Base-by-base conservation (phyloP, 2,113 vertebrate species). In the Cygnus atratus region DNA sequence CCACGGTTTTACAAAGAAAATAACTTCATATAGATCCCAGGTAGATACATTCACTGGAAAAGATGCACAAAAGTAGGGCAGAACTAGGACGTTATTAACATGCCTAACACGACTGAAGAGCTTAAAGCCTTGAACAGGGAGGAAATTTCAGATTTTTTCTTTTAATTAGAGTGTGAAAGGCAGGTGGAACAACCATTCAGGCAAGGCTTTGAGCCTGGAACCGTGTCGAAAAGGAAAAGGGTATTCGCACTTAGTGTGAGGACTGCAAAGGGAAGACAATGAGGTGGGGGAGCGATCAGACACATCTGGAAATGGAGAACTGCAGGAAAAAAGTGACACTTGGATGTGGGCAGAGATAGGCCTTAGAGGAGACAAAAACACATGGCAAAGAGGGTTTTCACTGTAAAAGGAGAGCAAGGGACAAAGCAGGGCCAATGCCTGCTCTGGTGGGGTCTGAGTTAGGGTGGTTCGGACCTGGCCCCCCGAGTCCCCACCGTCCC, bases 391-490 rank as follows among this genome's bases (percentile, higher is more conserved):
- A 63, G 24, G 15, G 13, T 1, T 87, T 86, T 84, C 37, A 28
- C 48, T 10, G 14, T 41, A 61, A 58, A 80, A 87, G 33, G 48
- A 76, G 31, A 72, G 14, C n/a, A 74, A 58, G 54, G 46, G 50
- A 37, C 43, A 76, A 77, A 66, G 44, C 16, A 35, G 0, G 0
- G 37, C 83, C 80, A 26, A 63, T 74, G 67, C 0, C 0, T 35
- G n/a, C 10, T 58, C 65, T 0, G 0, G 50, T 65, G 44, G 19
- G 19, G 57, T 68, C n/a, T 59, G 18, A n/a, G 39, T 55, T 67
- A 62, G 55, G 67, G 52, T 21, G 39, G n/a, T 67, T 84, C 63
- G 74, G 57, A 63, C 14, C 6, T 0, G 3, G 24, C 7, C 55
- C 26, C 28, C 17, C 7, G 1, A 65, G 46, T 21, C 46, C 10